Evolutionary conservation across 2,888 invertebrate genomes (phyloP).

Genomic region (Drosophila flavopinicola): DNA sequence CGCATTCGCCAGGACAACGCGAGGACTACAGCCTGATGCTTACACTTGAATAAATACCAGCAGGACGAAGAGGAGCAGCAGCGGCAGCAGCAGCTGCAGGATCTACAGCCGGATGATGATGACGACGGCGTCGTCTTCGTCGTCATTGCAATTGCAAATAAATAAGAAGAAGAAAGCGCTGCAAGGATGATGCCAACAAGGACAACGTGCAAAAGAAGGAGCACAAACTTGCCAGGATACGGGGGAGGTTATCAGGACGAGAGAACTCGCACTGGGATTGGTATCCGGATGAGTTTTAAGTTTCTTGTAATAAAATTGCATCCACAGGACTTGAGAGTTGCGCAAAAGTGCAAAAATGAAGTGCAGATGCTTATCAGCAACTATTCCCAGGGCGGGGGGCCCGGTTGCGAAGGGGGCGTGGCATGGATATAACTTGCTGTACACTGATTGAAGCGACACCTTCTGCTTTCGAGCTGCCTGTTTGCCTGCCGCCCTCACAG

Average conservation of each 20-base stretch:
- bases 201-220: constrained; percentile 32
- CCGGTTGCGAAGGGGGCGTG: neutral
- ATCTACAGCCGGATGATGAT: constrained; percentile 59
- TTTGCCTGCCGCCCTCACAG: constrained; percentile 34
- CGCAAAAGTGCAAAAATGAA: constrained; percentile 77
- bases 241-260: neutral
- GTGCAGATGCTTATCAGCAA: constrained; percentile 76
- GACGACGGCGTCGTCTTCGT: constrained; percentile 31
- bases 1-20: constrained; percentile 59
- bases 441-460: constrained; percentile 57
- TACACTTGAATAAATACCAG: constrained; percentile 77
- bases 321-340: constrained; percentile 26
- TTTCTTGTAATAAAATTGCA: constrained; percentile 76
- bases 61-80: constrained; percentile 25
- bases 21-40: constrained; percentile 57
- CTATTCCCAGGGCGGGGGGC: constrained; percentile 2
- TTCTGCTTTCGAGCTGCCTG: constrained; percentile 30
- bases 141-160: constrained; percentile 75
- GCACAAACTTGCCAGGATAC: constrained; percentile 51
- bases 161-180: constrained; percentile 75
- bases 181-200: constrained; percentile 58
- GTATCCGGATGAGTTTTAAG: constrained; percentile 63
- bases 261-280: constrained; percentile 20
- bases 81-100: constrained; percentile 7
- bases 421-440: constrained; percentile 37